A percentile compares a stretch with the other conserved stretches of the same genome.
Conservation (phyloP, 1,140 invertebrate species). For the Caerostris darwini region DNA sequence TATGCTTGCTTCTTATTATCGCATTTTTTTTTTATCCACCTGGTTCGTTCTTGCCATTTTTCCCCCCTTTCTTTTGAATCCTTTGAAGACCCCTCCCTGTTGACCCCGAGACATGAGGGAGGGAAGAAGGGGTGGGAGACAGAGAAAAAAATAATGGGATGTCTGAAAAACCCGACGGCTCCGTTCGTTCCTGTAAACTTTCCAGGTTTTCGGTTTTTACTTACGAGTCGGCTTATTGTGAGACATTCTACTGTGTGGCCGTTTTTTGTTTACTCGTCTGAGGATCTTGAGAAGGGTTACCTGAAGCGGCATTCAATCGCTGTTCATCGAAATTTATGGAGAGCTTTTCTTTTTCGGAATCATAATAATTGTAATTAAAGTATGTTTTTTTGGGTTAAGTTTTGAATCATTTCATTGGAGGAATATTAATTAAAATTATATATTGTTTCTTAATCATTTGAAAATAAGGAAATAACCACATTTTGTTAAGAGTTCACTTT, state of each 20-base stretch:
- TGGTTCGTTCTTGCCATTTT: constrained; percentile 45
- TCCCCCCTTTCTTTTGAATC: constrained; percentile 64
- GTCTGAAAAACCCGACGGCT: neutral
- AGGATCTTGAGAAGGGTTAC: constrained; percentile 57
- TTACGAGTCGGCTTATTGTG: neutral
- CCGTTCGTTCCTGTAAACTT: neutral
- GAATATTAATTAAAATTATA: too few relatives aligned
- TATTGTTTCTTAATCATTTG: too few relatives aligned
- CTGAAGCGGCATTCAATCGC: constrained; percentile 48
- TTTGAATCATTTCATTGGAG: too few relatives aligned
- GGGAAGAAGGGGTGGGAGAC: neutral
- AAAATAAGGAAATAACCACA: too few relatives aligned
- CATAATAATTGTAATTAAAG: too few relatives aligned
- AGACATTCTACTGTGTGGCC: too few relatives aligned
- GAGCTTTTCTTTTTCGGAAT: too few relatives aligned
- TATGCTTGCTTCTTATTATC: constrained; percentile 49
- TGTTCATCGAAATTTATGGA: neutral
- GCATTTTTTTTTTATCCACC: constrained; percentile 42
- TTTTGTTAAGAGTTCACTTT: too few relatives aligned
- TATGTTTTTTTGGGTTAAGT: too few relatives aligned
- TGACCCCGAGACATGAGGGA: constrained; percentile 55
- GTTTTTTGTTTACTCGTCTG: neutral
- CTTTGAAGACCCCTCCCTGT: constrained; percentile 75
- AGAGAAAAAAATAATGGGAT: constrained; percentile 21
- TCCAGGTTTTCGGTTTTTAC: neutral